Base-by-base conservation (phyloP, 1,140 invertebrate genomes). In the Eueides isabella region DNA sequence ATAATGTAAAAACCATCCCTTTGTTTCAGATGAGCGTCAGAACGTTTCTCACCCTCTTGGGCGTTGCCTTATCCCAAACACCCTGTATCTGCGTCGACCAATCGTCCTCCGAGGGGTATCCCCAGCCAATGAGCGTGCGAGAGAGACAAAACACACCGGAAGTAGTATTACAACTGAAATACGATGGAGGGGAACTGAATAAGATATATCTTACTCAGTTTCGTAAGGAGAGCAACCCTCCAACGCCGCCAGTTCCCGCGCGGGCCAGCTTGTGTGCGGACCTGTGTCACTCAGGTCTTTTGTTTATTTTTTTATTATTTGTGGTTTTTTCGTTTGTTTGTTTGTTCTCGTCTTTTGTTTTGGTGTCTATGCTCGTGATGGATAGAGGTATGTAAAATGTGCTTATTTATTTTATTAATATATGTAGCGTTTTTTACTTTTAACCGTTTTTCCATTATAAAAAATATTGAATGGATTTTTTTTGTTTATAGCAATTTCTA, bases 161-260 rank as follows among this genome's bases (percentile, higher is more conserved):
- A 70, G 91, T 92, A 2, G 87, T 92, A 48, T 76, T 92, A 23
- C 91, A 92, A 62, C 75, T 92, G 78, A 92, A 92, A 72, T 92
- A 92, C 67, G 84, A 89, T 41, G 81, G 78, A 9, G 91, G 89
- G 30, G 88, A 86, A 79, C 80, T 92, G 84, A 82, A 92, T 83
- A 87, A 82, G 82, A 90, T 92, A 87, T 91, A 90, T 77, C 66
- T 92, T 30, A 86, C 91, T n/a, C 91, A 92, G 85, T 92, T 90
- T 61, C 75, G 91, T 6, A 87, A 90, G 67, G 83, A 82, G 3
- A 41, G 11, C 16, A 73, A 65, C 16, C 33, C 61, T 5, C 77
- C 71, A 77, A 62, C 19, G 4, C 83, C 86, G 6, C 78, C 91
- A 91, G 89, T 91, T 31, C 72, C 82, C 14, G 84, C 83, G 16